These are phyloP conservation scores for Halcyon malimbica DNA, from an alignment of 2,113 vertebrate genomes.

Conservation along the genomic window DNA sequence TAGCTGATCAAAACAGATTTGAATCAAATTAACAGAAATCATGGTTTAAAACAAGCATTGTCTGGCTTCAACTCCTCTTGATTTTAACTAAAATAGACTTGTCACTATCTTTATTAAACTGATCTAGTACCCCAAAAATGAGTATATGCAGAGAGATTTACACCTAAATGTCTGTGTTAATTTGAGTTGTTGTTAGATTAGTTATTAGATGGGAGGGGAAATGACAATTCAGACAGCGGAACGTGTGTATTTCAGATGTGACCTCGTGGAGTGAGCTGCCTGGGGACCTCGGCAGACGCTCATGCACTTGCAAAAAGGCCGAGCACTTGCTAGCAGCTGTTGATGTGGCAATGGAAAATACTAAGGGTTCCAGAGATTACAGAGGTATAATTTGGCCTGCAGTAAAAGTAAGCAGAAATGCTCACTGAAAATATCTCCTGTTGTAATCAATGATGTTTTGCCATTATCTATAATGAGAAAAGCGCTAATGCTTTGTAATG, in stretches of 20 bases:
- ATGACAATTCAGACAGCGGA: neutral
- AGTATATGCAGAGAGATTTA: neutral
- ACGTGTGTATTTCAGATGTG: neutral
- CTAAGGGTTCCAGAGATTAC: constrained; percentile 58
- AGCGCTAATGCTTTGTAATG: neutral
- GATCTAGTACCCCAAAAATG: neutral
- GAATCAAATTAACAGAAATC: neutral
- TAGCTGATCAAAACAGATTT: neutral
- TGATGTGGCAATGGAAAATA: constrained; percentile 69
- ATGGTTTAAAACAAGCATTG: neutral
- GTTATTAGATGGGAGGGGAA: neutral
- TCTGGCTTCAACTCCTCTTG: neutral
- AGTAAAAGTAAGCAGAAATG: constrained; percentile 23
- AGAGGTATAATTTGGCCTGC: constrained; percentile 45
- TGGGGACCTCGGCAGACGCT: neutral
- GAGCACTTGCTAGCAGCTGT: constrained; percentile 49
- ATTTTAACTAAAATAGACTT: neutral
- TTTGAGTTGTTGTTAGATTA: neutral
- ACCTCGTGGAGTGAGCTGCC: neutral
- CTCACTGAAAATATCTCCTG: neutral
- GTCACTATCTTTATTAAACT: neutral
- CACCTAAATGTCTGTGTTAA: neutral
- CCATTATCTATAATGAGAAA: neutral
- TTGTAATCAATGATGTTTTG: constrained; percentile 19
- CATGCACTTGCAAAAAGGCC: neutral